Evolutionary conservation across 53 echinoderm and acorn worm genomes (phyloP).

Genomic region (Mesocentrotus franciscanus): DNA sequence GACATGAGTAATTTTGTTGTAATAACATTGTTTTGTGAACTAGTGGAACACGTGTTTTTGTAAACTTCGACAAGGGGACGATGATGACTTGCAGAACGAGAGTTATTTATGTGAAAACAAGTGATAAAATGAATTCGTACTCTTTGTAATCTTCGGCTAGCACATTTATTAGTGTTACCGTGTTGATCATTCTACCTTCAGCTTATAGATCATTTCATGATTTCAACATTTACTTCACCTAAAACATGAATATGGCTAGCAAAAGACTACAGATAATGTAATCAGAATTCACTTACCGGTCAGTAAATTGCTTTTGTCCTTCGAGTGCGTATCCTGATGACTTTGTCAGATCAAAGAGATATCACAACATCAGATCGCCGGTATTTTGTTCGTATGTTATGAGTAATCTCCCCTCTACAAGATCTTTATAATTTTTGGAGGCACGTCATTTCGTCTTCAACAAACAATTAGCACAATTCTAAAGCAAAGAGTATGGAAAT

Average conservation of each 20-base stretch:
- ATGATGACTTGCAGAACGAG: not conserved
- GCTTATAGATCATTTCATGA: not conserved
- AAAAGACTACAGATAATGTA: not conserved
- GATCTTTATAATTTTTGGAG: conserved; percentile 32
- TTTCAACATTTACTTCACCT: not conserved
- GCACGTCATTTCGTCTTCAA: conserved; percentile 49
- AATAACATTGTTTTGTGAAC: not conserved
- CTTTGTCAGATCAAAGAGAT: not conserved
- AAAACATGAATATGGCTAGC: not conserved
- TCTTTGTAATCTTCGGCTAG: not conserved
- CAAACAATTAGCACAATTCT: conserved; percentile 36
- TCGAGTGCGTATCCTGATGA: not conserved
- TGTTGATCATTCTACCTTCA: not conserved
- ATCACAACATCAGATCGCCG: no score
- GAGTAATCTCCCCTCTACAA: conserved; percentile 22
- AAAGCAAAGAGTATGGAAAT: conserved; percentile 30
- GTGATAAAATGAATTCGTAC: not conserved
- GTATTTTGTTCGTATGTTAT: not conserved
- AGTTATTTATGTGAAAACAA: not conserved
- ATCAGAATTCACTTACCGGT: conserved; percentile 35
- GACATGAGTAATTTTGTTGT: not conserved
- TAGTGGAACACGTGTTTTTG: not conserved
- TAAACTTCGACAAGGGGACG: not conserved
- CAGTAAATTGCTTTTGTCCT: conserved; percentile 6
- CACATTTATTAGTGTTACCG: no score